These are phyloP conservation scores for Lapara coniferarum DNA, from an alignment of 2,888 invertebrate species.

Conservation along the genomic window DNA sequence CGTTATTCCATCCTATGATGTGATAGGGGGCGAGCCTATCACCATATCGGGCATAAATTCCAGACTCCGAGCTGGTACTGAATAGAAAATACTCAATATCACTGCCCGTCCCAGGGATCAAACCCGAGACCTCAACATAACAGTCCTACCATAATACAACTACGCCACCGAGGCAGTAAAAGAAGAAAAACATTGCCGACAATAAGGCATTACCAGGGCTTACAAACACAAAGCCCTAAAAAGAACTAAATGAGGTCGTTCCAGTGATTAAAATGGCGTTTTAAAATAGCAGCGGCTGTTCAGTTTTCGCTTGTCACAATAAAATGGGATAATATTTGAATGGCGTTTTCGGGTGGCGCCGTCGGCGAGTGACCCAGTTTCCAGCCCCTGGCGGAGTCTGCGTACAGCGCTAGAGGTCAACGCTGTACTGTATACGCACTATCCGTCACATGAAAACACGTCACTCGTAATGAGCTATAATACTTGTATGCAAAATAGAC, in stretches of 20 bases:
- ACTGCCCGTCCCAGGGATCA: no score
- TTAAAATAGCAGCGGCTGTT: conserved; percentile 15
- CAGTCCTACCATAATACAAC: no score
- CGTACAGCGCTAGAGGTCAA: conserved; percentile 65
- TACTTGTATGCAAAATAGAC: conserved; percentile 23
- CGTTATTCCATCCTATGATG: no score
- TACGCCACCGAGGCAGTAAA: no score
- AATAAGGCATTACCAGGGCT: conserved; percentile 5
- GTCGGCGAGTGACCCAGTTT: conserved; percentile 67
- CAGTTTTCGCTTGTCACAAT: conserved; percentile 25
- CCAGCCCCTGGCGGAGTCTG: conserved; percentile 63
- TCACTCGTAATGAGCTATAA: conserved; percentile 46
- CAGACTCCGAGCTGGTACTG: no score
- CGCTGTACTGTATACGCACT: conserved; percentile 42
- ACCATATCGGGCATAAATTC: no score
- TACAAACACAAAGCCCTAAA: neutral
- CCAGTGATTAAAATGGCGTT: conserved; percentile 16
- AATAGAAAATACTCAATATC: no score
- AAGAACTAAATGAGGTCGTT: conserved; percentile 11
- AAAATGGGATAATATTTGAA: conserved; percentile 37
- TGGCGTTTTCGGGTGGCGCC: conserved; percentile 57
- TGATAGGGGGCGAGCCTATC: no score
- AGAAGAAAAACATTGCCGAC: neutral
- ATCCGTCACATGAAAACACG: conserved; percentile 58
- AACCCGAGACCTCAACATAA: no score